Conservation (phyloP, 2,888 invertebrate species). For the Venustoraphidia nigricollis region DNA sequence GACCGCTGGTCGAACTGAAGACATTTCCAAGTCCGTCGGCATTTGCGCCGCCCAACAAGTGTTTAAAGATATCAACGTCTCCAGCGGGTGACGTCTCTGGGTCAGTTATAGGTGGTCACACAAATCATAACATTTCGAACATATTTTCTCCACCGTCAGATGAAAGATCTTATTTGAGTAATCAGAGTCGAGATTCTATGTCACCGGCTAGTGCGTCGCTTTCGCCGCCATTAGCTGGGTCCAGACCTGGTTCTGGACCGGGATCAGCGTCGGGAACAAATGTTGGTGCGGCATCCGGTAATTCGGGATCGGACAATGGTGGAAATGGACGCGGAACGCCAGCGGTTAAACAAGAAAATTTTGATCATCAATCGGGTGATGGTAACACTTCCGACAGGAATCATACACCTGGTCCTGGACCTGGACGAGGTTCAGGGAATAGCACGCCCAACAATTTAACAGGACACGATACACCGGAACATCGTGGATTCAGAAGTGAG, state of each 20-base stretch:
- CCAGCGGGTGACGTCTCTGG: slow-evolving; percentile 13
- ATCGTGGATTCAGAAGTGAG: not conserved
- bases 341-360: slow-evolving; percentile 1
- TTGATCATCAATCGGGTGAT: not conserved
- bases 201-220: slow-evolving; percentile 44
- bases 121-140: slow-evolving; percentile 15
- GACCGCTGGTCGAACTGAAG: slow-evolving; percentile 39
- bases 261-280: not conserved
- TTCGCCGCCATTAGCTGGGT: slow-evolving; percentile 24
- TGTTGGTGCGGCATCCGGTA: not conserved
- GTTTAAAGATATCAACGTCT: slow-evolving; percentile 33
- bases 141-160: slow-evolving; percentile 28
- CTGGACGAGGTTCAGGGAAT: not conserved
- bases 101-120: slow-evolving; percentile 14
- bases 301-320: not conserved
- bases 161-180: slow-evolving; percentile 22
- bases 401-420: not conserved
- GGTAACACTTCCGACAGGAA: not conserved
- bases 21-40: slow-evolving; percentile 43
- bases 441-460: no score
- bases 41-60: slow-evolving; percentile 51
- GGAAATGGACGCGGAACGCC: no score
- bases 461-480: not conserved
- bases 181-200: slow-evolving; percentile 34
- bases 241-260: not conserved